A percentile compares a stretch with the other conserved stretches of the same genome.
Evolutionary conservation across 2,888 invertebrate genomes (phyloP).

Genomic region (Esperia sulphurella): DNA sequence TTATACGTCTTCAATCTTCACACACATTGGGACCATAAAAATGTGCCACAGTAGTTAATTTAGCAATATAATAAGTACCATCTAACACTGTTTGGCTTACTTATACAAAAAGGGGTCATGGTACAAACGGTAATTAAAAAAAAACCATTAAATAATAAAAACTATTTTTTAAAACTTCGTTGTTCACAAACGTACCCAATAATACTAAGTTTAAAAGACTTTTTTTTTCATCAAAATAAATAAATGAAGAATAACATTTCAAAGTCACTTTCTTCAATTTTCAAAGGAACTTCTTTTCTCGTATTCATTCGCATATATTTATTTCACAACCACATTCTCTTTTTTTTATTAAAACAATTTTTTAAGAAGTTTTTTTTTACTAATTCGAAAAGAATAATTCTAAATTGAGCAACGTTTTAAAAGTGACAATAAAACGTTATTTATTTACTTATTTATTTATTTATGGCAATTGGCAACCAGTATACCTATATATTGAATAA

Average conservation of each 20-base stretch:
- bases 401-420: slow-evolving; percentile 67
- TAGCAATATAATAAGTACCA: slow-evolving; percentile 20
- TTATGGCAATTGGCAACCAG: neutral
- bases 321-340: slow-evolving; percentile 68
- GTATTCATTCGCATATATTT: slow-evolving; percentile 43
- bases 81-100: slow-evolving; percentile 10
- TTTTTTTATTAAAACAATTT: slow-evolving; percentile 33
- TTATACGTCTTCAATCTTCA: slow-evolving; percentile 36
- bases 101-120: slow-evolving; percentile 21
- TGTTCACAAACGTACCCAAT: slow-evolving; percentile 26
- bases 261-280: slow-evolving; percentile 48
- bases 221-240: slow-evolving; percentile 22
- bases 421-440: slow-evolving; percentile 72
- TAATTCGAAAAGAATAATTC: slow-evolving; percentile 45
- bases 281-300: slow-evolving; percentile 53
- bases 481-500: too few relatives aligned
- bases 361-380: slow-evolving; percentile 28
- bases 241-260: slow-evolving; percentile 61
- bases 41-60: slow-evolving; percentile 39
- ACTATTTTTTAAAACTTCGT: slow-evolving; percentile 13
- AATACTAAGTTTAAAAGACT: slow-evolving; percentile 13
- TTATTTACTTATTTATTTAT: slow-evolving; percentile 21
- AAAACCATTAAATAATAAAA: slow-evolving; percentile 12
- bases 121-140: slow-evolving; percentile 1
- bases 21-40: slow-evolving; percentile 34